Conservation (phyloP, 1,140 invertebrate genomes). For the Calliphora vicina region DNA sequence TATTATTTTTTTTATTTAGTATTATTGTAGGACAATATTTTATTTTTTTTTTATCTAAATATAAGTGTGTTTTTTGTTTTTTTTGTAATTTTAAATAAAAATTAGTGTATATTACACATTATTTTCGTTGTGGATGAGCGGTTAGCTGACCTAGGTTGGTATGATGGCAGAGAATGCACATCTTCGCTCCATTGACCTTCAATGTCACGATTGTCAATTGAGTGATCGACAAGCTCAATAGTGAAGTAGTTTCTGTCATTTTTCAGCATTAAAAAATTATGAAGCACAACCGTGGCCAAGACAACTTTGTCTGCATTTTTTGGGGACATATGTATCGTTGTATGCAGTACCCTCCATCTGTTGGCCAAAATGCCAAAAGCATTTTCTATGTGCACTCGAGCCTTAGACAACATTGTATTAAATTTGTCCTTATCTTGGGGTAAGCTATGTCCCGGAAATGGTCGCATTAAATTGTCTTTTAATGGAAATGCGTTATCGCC, state of each 20-base stretch:
- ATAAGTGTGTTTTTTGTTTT: no score
- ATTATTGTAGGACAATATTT: no score
- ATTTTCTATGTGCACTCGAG: not conserved
- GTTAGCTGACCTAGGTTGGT: not conserved
- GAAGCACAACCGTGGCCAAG: not conserved
- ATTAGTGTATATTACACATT: no score
- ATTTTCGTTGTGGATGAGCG: not conserved
- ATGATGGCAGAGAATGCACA: not conserved
- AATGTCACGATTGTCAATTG: not conserved
- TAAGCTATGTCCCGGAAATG: slow-evolving; percentile 9
- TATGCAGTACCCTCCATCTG: not conserved
- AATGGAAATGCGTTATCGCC: not conserved
- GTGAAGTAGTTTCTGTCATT: not conserved
- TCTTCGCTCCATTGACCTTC: no score
- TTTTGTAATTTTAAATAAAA: no score
- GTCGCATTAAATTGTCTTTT: not conserved
- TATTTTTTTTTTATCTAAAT: no score
- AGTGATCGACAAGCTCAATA: not conserved
- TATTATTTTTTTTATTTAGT: no score
- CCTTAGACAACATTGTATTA: not conserved
- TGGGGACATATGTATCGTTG: not conserved
- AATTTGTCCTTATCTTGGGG: not conserved
- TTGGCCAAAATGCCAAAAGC: not conserved
- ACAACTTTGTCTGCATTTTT: not conserved
- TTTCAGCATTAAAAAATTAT: no score